These are phyloP conservation scores for Hydropsyche tenuis DNA, from an alignment of 1,140 invertebrate species.

Conservation along the genomic window DNA sequence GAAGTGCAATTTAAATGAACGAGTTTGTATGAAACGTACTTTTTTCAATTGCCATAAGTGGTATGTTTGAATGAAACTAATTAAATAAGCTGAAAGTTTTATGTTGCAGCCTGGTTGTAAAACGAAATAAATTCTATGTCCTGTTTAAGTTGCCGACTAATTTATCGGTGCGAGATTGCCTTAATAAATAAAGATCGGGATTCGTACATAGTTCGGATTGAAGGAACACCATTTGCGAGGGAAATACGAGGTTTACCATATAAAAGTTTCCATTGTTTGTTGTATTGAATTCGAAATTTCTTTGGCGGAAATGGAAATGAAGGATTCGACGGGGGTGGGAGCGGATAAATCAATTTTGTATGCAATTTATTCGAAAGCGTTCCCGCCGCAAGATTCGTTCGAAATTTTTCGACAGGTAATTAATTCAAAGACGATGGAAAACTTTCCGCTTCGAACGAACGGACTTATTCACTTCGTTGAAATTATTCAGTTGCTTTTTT, in stretches of 20 bases:
- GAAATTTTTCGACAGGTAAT: slow-evolving; percentile 20
- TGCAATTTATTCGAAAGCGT: slow-evolving; percentile 13
- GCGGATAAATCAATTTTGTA: slow-evolving; percentile 13
- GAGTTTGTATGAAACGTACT: too few relatives aligned
- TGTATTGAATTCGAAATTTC: slow-evolving; percentile 17
- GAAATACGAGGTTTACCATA: neutral
- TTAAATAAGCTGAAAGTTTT: too few relatives aligned
- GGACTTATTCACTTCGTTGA: neutral
- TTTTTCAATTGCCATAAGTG: too few relatives aligned
- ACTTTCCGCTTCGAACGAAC: neutral
- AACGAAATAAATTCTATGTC: too few relatives aligned
- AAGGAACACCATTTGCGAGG: neutral
- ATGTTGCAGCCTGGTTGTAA: too few relatives aligned
- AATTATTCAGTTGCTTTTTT: slow-evolving; percentile 2
- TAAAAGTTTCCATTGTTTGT: slow-evolving; percentile 15
- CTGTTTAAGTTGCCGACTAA: too few relatives aligned
- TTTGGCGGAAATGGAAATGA: too few relatives aligned
- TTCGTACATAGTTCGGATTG: neutral
- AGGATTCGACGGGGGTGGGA: too few relatives aligned
- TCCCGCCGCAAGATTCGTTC: neutral
- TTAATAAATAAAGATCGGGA: too few relatives aligned
- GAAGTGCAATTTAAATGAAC: too few relatives aligned
- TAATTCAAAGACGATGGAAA: slow-evolving; percentile 13
- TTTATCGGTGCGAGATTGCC: too few relatives aligned
- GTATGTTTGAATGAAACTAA: too few relatives aligned